Percentiles rank a stretch among this genome's conserved stretches.
Evolutionary conservation across 2,888 invertebrate species (phyloP).

Genomic region (Dicyrtomina minuta): DNA sequence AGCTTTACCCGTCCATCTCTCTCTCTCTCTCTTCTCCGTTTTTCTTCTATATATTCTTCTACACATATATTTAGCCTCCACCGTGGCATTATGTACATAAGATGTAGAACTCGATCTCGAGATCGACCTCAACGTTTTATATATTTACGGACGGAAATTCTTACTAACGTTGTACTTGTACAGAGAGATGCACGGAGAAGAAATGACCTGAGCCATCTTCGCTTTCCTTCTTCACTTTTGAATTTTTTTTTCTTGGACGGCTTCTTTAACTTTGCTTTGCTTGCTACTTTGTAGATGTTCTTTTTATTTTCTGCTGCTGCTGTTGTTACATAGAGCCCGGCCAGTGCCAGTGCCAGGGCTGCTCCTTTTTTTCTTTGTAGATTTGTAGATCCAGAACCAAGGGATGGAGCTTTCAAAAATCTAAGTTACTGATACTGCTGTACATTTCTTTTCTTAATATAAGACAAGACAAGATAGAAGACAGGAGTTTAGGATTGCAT

Average conservation of each 20-base stretch:
- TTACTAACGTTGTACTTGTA: too few relatives aligned
- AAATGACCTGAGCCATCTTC: background rate
- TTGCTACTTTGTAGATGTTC: background rate
- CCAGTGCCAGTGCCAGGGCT: background rate
- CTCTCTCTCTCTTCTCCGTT: background rate
- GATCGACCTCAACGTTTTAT: too few relatives aligned
- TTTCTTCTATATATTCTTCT: too few relatives aligned
- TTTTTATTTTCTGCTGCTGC: background rate
- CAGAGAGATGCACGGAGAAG: too few relatives aligned
- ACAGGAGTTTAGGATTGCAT: too few relatives aligned
- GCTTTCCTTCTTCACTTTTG: background rate
- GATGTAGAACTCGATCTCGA: too few relatives aligned
- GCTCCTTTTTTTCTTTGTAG: background rate
- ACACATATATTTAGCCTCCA: too few relatives aligned
- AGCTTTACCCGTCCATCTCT: conserved; percentile 32
- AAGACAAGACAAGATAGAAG: too few relatives aligned
- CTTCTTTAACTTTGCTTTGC: conserved; percentile 3
- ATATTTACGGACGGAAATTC: too few relatives aligned
- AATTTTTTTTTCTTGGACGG: background rate
- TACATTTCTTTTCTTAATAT: background rate
- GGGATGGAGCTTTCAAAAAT: too few relatives aligned
- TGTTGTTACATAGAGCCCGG: background rate
- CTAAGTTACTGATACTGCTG: background rate
- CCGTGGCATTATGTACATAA: too few relatives aligned
- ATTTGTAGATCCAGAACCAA: too few relatives aligned